Evolutionary conservation across 1,140 invertebrate species (phyloP).

Genomic region (Dreissena rostriformis): DNA sequence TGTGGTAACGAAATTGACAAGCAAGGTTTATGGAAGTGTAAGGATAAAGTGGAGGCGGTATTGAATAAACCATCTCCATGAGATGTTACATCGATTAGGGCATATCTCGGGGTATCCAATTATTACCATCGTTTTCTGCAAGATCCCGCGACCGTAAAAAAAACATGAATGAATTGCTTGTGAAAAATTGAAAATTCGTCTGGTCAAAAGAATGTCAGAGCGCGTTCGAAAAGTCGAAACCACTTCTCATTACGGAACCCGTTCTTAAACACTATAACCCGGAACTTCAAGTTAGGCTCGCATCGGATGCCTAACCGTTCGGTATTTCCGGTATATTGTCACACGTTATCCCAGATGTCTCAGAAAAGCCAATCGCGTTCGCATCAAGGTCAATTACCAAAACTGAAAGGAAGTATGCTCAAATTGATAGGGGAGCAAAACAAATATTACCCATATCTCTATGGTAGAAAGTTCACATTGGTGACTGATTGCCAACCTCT

Average conservation of each 20-base stretch:
- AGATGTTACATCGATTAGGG: constrained; percentile 43
- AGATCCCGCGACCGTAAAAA: constrained; percentile 1
- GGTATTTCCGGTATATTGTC: constrained; percentile 82
- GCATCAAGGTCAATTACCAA: constrained; percentile 78
- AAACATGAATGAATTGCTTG: constrained; percentile 48
- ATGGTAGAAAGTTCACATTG: constrained; percentile 80
- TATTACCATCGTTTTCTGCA: constrained; percentile 58
- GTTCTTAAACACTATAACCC: constrained; percentile 57
- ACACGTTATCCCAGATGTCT: constrained; percentile 77
- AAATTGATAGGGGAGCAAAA: constrained; percentile 83
- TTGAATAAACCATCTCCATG: constrained; percentile 26
- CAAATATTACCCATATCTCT: constrained; percentile 80
- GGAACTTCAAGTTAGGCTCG: constrained; percentile 61
- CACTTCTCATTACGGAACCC: constrained; percentile 45
- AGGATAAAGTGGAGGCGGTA: constrained; percentile 58
- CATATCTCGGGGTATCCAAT: constrained; percentile 58
- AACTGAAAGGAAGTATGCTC: constrained; percentile 82
- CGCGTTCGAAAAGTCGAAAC: constrained; percentile 49
- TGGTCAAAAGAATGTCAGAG: constrained; percentile 31
- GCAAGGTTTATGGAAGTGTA: constrained; percentile 9
- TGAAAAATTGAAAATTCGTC: constrained; percentile 33
- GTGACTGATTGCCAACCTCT: constrained; percentile 82
- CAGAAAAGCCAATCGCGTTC: constrained; percentile 81
- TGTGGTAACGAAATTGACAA: constrained; percentile 9
- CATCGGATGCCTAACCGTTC: constrained; percentile 82